A percentile compares a stretch with the other conserved stretches of the same genome.
These are phyloP conservation scores for Chouioia cunea DNA, from an alignment of 2,888 invertebrate genomes.

Conservation along the genomic window DNA sequence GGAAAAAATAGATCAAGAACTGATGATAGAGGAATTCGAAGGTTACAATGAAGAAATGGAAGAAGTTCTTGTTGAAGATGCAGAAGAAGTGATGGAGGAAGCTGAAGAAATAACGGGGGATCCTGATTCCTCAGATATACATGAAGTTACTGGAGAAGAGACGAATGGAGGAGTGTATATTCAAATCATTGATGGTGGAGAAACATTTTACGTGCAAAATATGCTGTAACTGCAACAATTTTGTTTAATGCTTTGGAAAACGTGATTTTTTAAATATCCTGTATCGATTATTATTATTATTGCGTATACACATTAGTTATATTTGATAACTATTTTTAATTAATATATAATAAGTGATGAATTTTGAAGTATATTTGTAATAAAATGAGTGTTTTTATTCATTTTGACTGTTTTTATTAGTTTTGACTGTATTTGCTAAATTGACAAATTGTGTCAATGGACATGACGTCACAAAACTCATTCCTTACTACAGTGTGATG, in stretches of 20 bases:
- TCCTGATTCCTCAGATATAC: constrained; percentile 2
- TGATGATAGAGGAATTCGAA: constrained; percentile 42
- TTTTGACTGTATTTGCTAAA: constrained; percentile 17
- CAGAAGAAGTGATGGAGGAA: constrained; percentile 39
- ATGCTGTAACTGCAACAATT: constrained; percentile 23
- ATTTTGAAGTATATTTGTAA: constrained; percentile 35
- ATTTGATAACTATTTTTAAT: constrained; percentile 40
- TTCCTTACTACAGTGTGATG: constrained; percentile 8
- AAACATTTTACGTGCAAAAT: constrained; percentile 45
- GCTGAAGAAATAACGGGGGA: constrained; percentile 40
- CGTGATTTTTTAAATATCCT: background rate
- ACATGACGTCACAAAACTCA: background rate
- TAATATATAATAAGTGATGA: constrained; percentile 25
- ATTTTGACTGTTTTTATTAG: constrained; percentile 4
- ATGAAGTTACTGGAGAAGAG: constrained; percentile 34
- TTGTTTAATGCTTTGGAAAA: background rate
- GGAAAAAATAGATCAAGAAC: constrained; percentile 34
- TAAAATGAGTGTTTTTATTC: constrained; percentile 17
- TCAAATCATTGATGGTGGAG: constrained; percentile 44
- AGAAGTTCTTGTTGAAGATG: constrained; percentile 48
- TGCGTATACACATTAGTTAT: constrained; percentile 22
- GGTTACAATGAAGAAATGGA: constrained; percentile 47
- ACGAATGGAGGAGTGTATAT: constrained; percentile 37
- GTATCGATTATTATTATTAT: background rate
- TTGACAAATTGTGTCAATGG: background rate